Base-by-base conservation (phyloP, 2,113 vertebrate species). In the Malurus alboscapulatus region DNA sequence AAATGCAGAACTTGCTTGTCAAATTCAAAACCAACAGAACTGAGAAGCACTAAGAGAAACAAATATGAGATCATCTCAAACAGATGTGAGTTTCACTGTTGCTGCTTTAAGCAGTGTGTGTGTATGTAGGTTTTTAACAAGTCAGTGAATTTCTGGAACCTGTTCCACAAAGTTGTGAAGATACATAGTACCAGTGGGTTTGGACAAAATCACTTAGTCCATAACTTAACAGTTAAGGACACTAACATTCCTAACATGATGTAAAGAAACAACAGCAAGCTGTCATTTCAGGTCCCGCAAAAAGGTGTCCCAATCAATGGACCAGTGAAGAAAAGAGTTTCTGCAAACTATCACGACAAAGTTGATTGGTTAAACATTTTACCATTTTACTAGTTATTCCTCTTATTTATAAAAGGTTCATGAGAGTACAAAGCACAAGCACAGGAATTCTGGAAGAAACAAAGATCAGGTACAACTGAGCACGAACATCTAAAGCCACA, bases 131-230 rank as follows among this genome's bases (percentile, higher is more conserved):
- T 45, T 79, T 76, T 55, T 47, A 19, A n/a, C 5, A 51, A 38
- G 32, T 10, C 9, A 32, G 13, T 58, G 14, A 66, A 66, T 53
- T 78, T 74, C 51, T 62, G 32, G 55, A 87, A 84, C 25, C 30
- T 61, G 7, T 36, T 27, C 21, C 47, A 87, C 11, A 50, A 82
- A 36, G 12, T 14, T 58, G 15, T 45, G 38, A 93, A 82, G 5
- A 40, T 0, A 55, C 36, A 38, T 19, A n/a, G 18, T 7, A 40
- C 5, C 58, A 84, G n/a, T 1, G 2, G 17, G 21, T 61, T 87
- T 77, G 71, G n/a, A 66, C n/a, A 94, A 89, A 59, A 72, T 73
- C 24, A 59, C 12, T 47, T 36, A 48, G 36, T 68, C 32, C 5
- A 1, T 24, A 77, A 68, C 2, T 25, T 47, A 34, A 54, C 27